Evolutionary conservation across 2,888 invertebrate species (phyloP), one percentile per base, ranked within the genome.

Genomic region (Ophion slaviceki): DNA sequence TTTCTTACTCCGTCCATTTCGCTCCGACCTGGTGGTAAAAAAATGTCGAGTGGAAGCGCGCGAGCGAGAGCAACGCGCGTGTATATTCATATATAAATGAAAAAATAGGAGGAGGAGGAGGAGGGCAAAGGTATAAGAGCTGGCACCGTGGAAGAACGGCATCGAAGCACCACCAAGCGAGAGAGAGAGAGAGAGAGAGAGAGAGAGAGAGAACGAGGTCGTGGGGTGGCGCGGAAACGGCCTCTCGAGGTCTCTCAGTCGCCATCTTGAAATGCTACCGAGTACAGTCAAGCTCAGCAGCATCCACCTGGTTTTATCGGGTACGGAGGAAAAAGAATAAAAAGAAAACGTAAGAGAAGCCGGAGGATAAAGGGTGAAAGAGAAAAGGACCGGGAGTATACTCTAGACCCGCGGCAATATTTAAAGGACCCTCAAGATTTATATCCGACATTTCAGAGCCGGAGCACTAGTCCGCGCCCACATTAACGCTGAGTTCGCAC

Each of bases 191-290:
- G 82, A 82, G 85, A 82, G 84, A 66, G 83, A 80, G 81, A 86
- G 80, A 78, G 80, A 85, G 87, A 88, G 88, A 88, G 89, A 88
- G 90, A 88, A 85, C 86, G 87, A 89, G 89, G 88, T 86, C 87
- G 87, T 79, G 83, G 86, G 80, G 84, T 86, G 90, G 90, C 87
- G 88, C 90, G 91, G 91, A 91, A 92, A 91, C 92, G 86, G 91
- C 91, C 90, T 92, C 92, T 92, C 91, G 90, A 92, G 93, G 90
- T 90, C 90, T 85, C 81, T 82, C 90, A 89, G 93, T 92, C 93
- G 93, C 93, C 93, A 93, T 93, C 93, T 93, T 93, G 93, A 91
- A 89, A 88, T 90, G 77, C 70, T 83, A 86, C 77, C 67, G 89
- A 89, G 93, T 93, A 93, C 93, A 93, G 93, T 93, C 93, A 86